These are phyloP conservation scores for Sitodiplosis mosellana DNA, from an alignment of 1,140 invertebrate genomes.

Conservation along the genomic window DNA sequence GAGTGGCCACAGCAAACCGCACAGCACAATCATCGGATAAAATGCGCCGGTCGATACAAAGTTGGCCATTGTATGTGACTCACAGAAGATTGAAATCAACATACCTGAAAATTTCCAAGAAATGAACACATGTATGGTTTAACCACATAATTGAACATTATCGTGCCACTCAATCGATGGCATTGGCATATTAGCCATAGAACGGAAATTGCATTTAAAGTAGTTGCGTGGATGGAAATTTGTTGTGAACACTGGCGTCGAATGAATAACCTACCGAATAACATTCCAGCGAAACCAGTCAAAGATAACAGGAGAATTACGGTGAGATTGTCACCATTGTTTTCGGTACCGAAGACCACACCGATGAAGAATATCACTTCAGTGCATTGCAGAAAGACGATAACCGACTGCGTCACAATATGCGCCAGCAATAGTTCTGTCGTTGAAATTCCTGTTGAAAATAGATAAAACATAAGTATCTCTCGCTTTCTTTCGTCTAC, in stretches of 20 bases:
- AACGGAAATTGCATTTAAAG: too few species aligned
- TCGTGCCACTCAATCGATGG: too few species aligned
- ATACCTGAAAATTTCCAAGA: slow-evolving; percentile 34
- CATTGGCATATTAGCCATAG: too few species aligned
- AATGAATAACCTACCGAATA: slow-evolving; percentile 33
- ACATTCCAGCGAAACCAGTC: slow-evolving; percentile 47
- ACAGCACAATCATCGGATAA: slow-evolving; percentile 66
- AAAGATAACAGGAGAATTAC: slow-evolving; percentile 35
- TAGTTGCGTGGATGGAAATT: too few species aligned
- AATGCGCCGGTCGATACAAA: slow-evolving; percentile 71
- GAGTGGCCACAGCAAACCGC: slow-evolving; percentile 80
- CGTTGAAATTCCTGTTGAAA: slow-evolving; percentile 46
- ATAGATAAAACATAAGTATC: background rate
- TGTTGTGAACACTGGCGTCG: background rate
- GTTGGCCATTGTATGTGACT: slow-evolving; percentile 60
- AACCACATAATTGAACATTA: too few species aligned
- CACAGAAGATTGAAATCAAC: slow-evolving; percentile 57
- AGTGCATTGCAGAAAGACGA: slow-evolving; percentile 49
- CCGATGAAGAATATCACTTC: slow-evolving; percentile 40
- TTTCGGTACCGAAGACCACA: slow-evolving; percentile 35
- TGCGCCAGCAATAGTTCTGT: slow-evolving; percentile 54
- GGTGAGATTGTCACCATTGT: slow-evolving; percentile 35
- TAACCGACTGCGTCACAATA: slow-evolving; percentile 48
- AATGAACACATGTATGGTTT: too few species aligned
- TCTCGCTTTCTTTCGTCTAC: too few species aligned